Conservation (phyloP, 2,113 vertebrate genomes). For the Syngnathoides biaculeatus region DNA sequence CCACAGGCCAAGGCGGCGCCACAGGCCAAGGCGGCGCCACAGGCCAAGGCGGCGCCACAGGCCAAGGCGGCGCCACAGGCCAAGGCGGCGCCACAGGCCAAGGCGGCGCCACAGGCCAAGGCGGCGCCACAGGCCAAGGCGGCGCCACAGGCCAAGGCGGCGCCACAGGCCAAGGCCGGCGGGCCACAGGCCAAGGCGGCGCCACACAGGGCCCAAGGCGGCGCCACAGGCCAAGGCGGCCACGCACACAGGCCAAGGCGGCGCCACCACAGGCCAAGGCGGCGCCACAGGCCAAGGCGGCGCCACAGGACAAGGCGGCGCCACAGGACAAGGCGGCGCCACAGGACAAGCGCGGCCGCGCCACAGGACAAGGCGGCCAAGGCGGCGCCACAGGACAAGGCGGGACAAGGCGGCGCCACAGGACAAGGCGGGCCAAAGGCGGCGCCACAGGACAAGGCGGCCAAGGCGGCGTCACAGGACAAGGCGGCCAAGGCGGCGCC, state of each 20-base stretch:
- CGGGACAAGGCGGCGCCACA: too few species aligned
- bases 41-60: too few species aligned
- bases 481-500: conserved; percentile 2
- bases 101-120: too few species aligned
- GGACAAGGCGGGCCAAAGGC: not conserved
- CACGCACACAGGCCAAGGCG: too few species aligned
- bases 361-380: too few species aligned
- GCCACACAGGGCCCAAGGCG: not conserved
- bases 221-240: not conserved
- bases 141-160: not conserved
- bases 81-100: not conserved
- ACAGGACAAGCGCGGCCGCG: too few species aligned
- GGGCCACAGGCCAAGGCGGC: too few species aligned
- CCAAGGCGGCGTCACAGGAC: not conserved
- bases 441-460: too few species aligned
- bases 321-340: not conserved
- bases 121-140: not conserved
- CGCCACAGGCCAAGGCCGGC: not conserved
- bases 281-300: not conserved
- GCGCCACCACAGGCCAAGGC: too few species aligned
- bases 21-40: not conserved
- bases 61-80: not conserved
- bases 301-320: not conserved
- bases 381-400: not conserved
- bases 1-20: not conserved